Evolutionary conservation across 2,797 vertebrate species (phyloP).

Genomic region (Meriones psammophilus): DNA sequence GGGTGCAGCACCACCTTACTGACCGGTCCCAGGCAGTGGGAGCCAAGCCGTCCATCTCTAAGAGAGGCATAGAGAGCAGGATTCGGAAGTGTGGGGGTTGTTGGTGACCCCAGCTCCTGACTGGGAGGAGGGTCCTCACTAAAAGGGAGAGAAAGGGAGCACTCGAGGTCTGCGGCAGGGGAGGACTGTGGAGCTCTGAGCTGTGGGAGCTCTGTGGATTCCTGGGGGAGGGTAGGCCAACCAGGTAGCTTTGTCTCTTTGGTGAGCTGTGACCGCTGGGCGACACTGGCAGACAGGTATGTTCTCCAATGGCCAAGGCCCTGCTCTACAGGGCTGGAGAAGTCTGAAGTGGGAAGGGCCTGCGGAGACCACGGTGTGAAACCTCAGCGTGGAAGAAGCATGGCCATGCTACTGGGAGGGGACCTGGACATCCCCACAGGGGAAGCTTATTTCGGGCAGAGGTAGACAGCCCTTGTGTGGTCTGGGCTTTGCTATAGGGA

Average conservation of each 20-base stretch:
- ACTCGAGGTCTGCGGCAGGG: not conserved
- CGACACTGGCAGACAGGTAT: rapidly evolving
- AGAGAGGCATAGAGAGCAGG: not conserved
- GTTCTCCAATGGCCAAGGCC: not conserved
- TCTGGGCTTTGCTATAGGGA: not conserved
- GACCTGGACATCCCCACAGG: rapidly evolving
- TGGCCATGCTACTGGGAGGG: rapidly evolving
- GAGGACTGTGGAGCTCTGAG: not conserved
- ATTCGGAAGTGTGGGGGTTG: rapidly evolving
- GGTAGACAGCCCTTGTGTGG: rapidly evolving
- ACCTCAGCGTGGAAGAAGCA: too few species aligned
- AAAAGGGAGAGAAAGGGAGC: not conserved
- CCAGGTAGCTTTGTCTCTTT: not conserved
- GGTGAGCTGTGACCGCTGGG: not conserved
- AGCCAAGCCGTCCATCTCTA: rapidly evolving
- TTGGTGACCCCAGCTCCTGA: not conserved
- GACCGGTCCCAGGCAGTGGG: not conserved
- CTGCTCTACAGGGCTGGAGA: not conserved
- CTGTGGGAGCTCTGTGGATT: not conserved
- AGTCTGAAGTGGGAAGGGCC: not conserved
- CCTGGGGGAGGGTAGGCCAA: not conserved
- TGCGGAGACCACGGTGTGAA: rapidly evolving
- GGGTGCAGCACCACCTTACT: not conserved
- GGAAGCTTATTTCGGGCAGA: not conserved
- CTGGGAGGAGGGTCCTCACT: not conserved